These are phyloP conservation scores for Tetramorium simillimum DNA, from an alignment of 1,140 invertebrate species.

Conservation along the genomic window DNA sequence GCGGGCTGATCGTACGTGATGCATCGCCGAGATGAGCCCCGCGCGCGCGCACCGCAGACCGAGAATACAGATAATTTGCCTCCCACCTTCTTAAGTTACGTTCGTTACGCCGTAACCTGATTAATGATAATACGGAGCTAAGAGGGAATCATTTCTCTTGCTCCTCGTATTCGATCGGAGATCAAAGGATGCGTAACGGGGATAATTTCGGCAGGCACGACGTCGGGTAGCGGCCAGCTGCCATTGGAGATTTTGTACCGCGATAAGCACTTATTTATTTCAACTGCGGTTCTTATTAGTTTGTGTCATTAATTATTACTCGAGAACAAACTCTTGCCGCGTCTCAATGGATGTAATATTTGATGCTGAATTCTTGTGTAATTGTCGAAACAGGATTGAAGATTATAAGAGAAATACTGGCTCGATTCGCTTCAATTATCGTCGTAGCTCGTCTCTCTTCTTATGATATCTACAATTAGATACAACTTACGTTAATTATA, in stretches of 20 bases:
- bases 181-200: slow-evolving; percentile 48
- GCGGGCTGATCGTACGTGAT: slow-evolving; percentile 39
- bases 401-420: background rate
- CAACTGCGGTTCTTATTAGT: background rate
- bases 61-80: slow-evolving; percentile 53
- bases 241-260: slow-evolving; percentile 3
- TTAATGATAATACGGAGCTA: slow-evolving; percentile 58
- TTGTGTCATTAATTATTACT: slow-evolving; percentile 33
- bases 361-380: background rate
- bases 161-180: slow-evolving; percentile 44
- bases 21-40: slow-evolving; percentile 34
- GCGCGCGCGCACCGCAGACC: background rate
- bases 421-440: background rate
- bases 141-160: slow-evolving; percentile 33
- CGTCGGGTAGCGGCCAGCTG: background rate
- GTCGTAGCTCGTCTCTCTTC: background rate
- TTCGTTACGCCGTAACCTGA: slow-evolving; percentile 51
- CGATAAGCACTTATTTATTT: slow-evolving; percentile 41
- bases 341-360: background rate
- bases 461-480: background rate
- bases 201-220: slow-evolving; percentile 37
- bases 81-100: slow-evolving; percentile 26
- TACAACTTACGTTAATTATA: background rate
- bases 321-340: background rate
- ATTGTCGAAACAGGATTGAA: background rate